Base-by-base conservation (phyloP, 2,888 invertebrate genomes). In the Harpalus rufipes region DNA sequence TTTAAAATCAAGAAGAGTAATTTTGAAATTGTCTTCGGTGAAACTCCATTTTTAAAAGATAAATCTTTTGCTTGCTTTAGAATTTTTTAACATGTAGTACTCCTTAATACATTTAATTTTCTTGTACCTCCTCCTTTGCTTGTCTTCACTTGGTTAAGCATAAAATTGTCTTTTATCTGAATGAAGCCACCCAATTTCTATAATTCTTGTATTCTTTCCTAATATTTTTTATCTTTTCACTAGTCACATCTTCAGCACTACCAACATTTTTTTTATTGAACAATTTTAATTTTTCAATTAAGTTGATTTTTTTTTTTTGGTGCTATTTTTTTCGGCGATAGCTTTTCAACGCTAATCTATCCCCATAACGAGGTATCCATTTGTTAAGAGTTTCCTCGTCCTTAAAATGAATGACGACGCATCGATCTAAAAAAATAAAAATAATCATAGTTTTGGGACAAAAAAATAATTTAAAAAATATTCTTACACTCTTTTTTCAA, bases 401-500 rank as follows among this genome's bases (percentile, higher is more conserved):
- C 32, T 4, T 5, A 0, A 5, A 5, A 4, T 1, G 32, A 32
- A 32, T 32, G 32, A 32, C 32, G 5, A 32, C 5, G 32, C 32
- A 32, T 6, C 32, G 32, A 32, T 32, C 56, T 56, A 56, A 56
- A 56, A 56, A 85, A 41, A n/a, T n/a, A n/a, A n/a, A n/a, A n/a
- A n/a, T n/a, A n/a, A n/a, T n/a, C n/a, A n/a, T n/a, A n/a, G n/a
- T n/a, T n/a, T n/a, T n/a, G n/a, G n/a, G n/a, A n/a, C n/a, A n/a
- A n/a, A n/a, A n/a, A n/a, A n/a, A n/a, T n/a, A n/a, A n/a, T n/a
- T n/a, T n/a, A n/a, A n/a, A n/a, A n/a, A n/a, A n/a, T n/a, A n/a
- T n/a, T n/a, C n/a, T n/a, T n/a, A n/a, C n/a, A n/a, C n/a, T n/a
- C n/a, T n/a, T n/a, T n/a, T n/a, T n/a, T n/a, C n/a, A n/a, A n/a